These are phyloP conservation scores for Brachionus calyciflorus DNA, from an alignment of 1,140 invertebrate species.

Conservation along the genomic window DNA sequence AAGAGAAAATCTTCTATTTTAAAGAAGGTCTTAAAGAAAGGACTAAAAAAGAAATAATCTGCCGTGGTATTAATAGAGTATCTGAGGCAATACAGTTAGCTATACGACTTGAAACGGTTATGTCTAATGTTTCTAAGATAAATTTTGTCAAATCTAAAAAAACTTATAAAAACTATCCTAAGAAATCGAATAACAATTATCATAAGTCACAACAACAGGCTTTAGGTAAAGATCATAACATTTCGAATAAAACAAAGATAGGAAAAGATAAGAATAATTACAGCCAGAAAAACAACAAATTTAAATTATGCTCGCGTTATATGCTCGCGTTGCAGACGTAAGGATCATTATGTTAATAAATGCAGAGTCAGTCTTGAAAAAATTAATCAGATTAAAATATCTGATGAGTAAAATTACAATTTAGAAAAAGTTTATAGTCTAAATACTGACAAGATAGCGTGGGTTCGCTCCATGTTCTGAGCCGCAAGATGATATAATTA, in stretches of 20 bases:
- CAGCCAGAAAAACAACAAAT: too few species aligned
- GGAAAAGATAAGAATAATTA: too few species aligned
- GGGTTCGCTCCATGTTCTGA: too few species aligned
- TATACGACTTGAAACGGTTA: neutral
- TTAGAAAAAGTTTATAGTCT: too few species aligned
- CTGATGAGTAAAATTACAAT: too few species aligned
- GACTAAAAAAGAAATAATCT: neutral
- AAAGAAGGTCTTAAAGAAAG: neutral
- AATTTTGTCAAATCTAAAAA: neutral
- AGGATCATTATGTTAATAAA: neutral
- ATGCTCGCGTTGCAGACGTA: neutral
- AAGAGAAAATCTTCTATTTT: too few species aligned
- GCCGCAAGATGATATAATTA: too few species aligned
- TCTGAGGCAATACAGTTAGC: neutral
- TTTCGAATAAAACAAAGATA: neutral
- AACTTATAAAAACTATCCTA: neutral
- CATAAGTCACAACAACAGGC: too few species aligned
- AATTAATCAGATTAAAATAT: too few species aligned
- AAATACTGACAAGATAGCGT: too few species aligned
- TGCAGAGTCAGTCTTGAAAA: neutral
- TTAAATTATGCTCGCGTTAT: too few species aligned
- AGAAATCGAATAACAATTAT: neutral
- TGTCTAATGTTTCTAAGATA: neutral
- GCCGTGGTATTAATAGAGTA: neutral
- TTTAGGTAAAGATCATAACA: neutral